A percentile compares a stretch with the other conserved stretches of the same genome.
Evolutionary conservation across 1,140 invertebrate species (phyloP).

Genomic region (Marisa cornuarietis): DNA sequence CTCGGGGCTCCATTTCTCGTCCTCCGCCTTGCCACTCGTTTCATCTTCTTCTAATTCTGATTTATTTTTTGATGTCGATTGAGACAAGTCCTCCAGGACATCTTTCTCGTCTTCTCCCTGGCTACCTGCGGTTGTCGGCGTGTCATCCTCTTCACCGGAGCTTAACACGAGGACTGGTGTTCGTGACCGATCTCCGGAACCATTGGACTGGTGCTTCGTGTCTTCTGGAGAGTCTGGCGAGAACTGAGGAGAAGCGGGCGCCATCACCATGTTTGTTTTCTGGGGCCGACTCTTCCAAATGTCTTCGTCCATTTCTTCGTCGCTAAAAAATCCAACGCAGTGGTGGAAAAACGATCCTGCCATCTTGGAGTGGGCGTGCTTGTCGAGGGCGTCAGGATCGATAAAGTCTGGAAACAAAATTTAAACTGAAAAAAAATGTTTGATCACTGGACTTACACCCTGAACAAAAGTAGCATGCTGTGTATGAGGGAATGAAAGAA

Average conservation of each 20-base stretch:
- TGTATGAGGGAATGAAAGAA: too few relatives aligned
- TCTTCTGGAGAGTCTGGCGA: background rate
- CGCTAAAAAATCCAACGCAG: slow-evolving; percentile 13
- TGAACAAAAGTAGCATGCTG: too few relatives aligned
- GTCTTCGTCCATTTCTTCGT: slow-evolving; percentile 13
- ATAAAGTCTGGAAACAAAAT: slow-evolving; percentile 19
- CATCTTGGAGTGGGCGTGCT: slow-evolving; percentile 20
- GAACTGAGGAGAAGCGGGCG: background rate
- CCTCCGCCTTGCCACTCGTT: background rate
- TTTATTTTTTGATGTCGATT: background rate
- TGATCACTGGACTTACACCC: too few relatives aligned
- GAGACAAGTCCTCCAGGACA: background rate
- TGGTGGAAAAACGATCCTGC: slow-evolving; percentile 13
- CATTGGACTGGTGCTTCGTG: too few relatives aligned
- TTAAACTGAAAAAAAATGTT: too few relatives aligned
- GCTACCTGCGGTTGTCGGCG: too few relatives aligned
- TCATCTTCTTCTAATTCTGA: background rate
- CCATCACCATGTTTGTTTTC: background rate
- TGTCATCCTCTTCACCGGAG: too few relatives aligned
- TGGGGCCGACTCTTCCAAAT: background rate
- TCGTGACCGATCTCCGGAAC: too few relatives aligned
- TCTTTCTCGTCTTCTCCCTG: background rate
- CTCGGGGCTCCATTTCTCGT: background rate
- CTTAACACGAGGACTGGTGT: too few relatives aligned
- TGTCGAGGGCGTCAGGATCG: slow-evolving; percentile 13